A percentile compares a stretch with the other conserved stretches of the same genome.
phyloP scores from a whole-genome alignment of 1,140 invertebrate genomes.

The Agrypnia vestita region DNA sequence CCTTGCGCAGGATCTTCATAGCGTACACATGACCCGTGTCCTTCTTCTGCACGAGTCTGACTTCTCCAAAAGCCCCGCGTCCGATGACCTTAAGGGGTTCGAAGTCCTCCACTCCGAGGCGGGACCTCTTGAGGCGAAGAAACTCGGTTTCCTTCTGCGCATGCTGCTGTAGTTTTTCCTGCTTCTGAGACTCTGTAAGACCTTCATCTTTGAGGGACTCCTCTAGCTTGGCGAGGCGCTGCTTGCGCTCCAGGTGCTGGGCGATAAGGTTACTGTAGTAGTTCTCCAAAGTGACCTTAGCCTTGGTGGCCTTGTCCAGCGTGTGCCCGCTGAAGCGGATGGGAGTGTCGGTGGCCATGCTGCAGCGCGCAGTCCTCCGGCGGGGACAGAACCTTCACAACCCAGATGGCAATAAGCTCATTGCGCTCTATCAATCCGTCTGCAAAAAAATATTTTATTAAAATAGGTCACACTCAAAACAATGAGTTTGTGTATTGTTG shows the following conservation, averaged over 20 bases:
- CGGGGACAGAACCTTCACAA: neutral
- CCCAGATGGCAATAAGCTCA: neutral
- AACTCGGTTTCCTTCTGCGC: slow-evolving; percentile 99
- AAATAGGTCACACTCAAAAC: neutral
- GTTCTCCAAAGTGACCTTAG: slow-evolving; percentile 98
- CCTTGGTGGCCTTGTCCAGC: slow-evolving; percentile 98
- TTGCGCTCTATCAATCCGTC: neutral
- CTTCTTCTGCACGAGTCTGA: slow-evolving; percentile 98
- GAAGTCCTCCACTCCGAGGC: slow-evolving; percentile 98
- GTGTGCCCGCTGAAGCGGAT: slow-evolving; percentile 96
- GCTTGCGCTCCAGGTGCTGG: slow-evolving; percentile 97
- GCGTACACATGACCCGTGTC: slow-evolving; percentile 99
- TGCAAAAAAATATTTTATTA: neutral
- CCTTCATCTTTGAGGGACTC: slow-evolving; percentile 95
- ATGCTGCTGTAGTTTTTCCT: slow-evolving; percentile 94
- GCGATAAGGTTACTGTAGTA: slow-evolving; percentile 99
- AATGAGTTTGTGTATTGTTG: neutral
- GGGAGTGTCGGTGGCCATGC: slow-evolving; percentile 79
- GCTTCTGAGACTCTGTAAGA: slow-evolving; percentile 87
- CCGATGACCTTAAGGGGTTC: slow-evolving; percentile 97
- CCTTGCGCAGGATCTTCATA: slow-evolving; percentile 99
- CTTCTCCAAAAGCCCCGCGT: slow-evolving; percentile 98
- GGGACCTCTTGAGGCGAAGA: slow-evolving; percentile 94
- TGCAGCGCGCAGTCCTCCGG: neutral
- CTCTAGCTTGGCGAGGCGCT: slow-evolving; percentile 94